phyloP scores from a whole-genome alignment of 53 echinoderm and acorn worm species.

The Paracentrotus lividus region DNA sequence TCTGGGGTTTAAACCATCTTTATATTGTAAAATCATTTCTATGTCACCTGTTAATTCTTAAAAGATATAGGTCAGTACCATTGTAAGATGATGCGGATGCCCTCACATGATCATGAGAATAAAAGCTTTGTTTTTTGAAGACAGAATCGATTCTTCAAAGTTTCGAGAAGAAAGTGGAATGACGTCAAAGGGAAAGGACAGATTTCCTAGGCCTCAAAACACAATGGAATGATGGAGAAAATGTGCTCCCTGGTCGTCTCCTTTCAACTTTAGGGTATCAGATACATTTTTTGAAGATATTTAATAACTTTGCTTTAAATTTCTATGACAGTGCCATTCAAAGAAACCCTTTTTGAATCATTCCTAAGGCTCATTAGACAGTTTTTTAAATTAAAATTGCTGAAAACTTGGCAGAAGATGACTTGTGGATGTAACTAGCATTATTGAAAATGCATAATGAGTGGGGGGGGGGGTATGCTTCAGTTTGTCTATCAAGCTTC shows the following conservation, averaged over 20 bases:
- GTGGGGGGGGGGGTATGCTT: too few species aligned
- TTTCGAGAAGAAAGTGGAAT: conserved; percentile 41
- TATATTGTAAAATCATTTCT: neutral
- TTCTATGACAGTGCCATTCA: neutral
- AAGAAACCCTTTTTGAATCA: neutral
- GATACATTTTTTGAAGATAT: neutral
- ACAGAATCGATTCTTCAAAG: conserved; percentile 22
- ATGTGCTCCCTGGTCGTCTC: conserved; percentile 28
- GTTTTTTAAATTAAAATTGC: neutral
- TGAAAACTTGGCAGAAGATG: neutral
- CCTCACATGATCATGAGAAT: neutral
- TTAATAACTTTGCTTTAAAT: neutral
- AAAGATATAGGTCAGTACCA: conserved; percentile 50
- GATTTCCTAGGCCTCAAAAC: conserved; percentile 36
- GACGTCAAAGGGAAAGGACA: conserved; percentile 51
- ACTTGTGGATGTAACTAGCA: neutral
- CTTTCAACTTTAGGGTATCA: neutral
- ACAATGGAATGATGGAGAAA: conserved; percentile 34
- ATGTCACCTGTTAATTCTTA: neutral
- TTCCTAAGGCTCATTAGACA: neutral
- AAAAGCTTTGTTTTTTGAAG: conserved; percentile 11
- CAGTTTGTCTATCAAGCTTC: too few species aligned
- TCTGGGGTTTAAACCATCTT: neutral
- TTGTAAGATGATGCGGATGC: conserved; percentile 4
- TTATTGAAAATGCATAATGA: neutral